Base-by-base conservation (phyloP, 2,797 vertebrate genomes). In the Muraenolepis orangiensis region DNA sequence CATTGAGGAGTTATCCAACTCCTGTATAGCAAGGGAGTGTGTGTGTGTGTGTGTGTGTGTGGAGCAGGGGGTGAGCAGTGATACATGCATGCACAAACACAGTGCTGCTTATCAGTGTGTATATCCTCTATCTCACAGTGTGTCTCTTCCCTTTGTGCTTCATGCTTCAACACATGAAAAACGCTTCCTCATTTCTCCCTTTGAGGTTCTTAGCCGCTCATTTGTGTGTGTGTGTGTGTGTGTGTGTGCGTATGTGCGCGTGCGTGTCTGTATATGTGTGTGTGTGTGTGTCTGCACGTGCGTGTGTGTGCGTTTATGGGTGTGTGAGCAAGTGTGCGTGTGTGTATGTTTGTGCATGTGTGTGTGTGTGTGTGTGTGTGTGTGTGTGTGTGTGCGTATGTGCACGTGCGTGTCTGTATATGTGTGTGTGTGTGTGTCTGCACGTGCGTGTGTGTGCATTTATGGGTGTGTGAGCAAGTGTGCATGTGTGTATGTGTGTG, bases 1-100 rank as follows among this genome's bases (percentile, higher is more conserved):
- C 94, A 93, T 91, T 95, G 95, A 96, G 95, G 95, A 96, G 95
- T 96, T 94, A 96, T 96, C 94, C 92, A 93, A 93, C 93, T 90
- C 82, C 89, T 83, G 73, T 91, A 90, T 92, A 94, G 93, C 83
- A 93, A 82, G 81, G 80, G 74, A 73, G 69, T 30, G 16, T 66
- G 46, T 66, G 34, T 71, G 68, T 30, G 26, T 64, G 30, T 30
- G n/a, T 61, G 42, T 64, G 68, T 75, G 76, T 73, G 28, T 72
- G 84, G 87, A 88, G 64, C 6, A 3, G 26, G 1, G 28, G 23
- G 88, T 80, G 88, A 86, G 87, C 83, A 83, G 82, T 85, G 80
- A 81, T 84, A 87, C 86, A 85, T 83, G 77, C 86, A 85, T 83
- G 77, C 80, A 72, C 70, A 72, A 29, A 61, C 71, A 77, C 74